phyloP scores from a whole-genome alignment of 2,888 invertebrate genomes.

The Alentia gelatinosa region DNA sequence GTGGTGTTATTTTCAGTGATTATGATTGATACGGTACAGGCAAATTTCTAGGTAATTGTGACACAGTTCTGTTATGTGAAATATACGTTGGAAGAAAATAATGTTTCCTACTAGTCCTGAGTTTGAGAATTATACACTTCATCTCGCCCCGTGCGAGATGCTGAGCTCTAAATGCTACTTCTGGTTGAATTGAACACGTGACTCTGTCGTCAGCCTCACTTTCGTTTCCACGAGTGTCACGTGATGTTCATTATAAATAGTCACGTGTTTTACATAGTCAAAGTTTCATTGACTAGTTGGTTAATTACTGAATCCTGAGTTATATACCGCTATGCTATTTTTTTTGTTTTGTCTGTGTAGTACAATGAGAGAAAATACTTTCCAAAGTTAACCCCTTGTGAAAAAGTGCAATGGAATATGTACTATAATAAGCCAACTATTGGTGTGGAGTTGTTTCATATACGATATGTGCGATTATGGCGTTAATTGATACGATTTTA shows the following conservation, averaged over 20 bases:
- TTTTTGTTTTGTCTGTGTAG: neutral
- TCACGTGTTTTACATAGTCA: neutral
- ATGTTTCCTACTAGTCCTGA: neutral
- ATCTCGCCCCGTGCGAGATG: neutral
- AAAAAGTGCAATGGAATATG: conserved; percentile 19
- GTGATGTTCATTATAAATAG: neutral
- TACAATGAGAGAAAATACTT: neutral
- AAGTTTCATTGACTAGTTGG: neutral
- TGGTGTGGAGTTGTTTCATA: neutral
- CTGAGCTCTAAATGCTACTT: neutral
- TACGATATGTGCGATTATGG: neutral
- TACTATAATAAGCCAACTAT: neutral
- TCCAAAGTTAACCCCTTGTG: neutral
- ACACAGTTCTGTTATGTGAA: too few relatives aligned
- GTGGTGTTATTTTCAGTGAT: too few relatives aligned
- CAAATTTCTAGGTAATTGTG: too few relatives aligned
- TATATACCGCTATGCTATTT: neutral
- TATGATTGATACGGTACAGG: too few relatives aligned
- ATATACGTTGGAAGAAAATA: neutral
- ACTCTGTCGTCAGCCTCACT: neutral
- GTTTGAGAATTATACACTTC: neutral
- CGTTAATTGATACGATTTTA: neutral
- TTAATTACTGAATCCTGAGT: neutral
- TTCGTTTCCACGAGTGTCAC: neutral
- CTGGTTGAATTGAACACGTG: neutral